These are phyloP conservation scores for Anarrhichthys ocellatus DNA, from an alignment of 2,113 vertebrate genomes.

Conservation along the genomic window DNA sequence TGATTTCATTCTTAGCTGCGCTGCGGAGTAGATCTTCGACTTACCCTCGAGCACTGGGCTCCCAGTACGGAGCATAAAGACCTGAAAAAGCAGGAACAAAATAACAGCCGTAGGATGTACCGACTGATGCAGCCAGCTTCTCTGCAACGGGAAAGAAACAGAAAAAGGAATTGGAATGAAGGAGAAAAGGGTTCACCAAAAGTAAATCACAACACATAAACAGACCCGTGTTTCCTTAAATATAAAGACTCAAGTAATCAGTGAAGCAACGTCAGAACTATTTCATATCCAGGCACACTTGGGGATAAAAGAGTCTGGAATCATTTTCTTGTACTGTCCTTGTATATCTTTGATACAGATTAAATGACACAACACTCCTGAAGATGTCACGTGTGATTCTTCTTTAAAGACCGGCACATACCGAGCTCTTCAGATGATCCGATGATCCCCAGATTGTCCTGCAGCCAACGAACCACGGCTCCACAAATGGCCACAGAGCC, in stretches of 20 bases:
- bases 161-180: no score
- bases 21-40: rapidly evolving
- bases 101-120: slow-evolving; percentile 95
- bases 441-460: slow-evolving; percentile 96
- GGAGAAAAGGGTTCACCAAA: no score
- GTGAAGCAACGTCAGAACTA: not conserved
- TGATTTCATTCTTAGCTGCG: not conserved
- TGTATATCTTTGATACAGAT: no score
- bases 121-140: slow-evolving; percentile 90
- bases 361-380: not conserved
- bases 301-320: no score
- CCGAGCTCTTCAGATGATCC: slow-evolving; percentile 90
- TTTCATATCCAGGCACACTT: no score
- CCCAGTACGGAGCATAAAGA: slow-evolving; percentile 96
- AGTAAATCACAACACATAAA: no score
- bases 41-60: slow-evolving; percentile 95
- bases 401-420: slow-evolving; percentile 63
- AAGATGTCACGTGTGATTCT: no score
- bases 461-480: slow-evolving; percentile 95
- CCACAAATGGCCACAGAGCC: slow-evolving; percentile 98
- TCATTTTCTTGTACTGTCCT: no score
- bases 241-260: no score
- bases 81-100: slow-evolving; percentile 97
- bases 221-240: not conserved
- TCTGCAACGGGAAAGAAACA: slow-evolving; percentile 78